Base-by-base conservation (phyloP, 2,797 vertebrate genomes). In the Paratrypauchen microcephalus region DNA sequence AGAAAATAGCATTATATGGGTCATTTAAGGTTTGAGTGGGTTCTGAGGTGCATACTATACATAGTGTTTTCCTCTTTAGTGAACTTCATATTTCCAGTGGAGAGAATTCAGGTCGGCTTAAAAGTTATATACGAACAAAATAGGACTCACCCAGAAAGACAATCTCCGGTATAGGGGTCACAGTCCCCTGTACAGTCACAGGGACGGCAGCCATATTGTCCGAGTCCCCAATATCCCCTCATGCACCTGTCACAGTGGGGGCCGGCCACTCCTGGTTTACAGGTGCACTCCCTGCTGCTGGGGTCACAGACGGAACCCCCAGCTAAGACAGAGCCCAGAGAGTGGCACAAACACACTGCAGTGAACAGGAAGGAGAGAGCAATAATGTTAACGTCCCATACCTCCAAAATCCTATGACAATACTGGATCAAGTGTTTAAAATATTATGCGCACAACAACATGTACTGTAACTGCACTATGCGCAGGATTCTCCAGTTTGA, bases 221-320 rank as follows among this genome's bases (percentile, higher is more conserved):
- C 84, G 0, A 97, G 94, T 26, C 96, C 97, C 96, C 96, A 97
- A 90, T 96, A 96, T 66, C 96, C 95, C 7, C 90, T 90, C 82
- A 95, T 94, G 80, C 96, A 98, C 76, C 68, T 91, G 89, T 96
- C 95, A 16, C 97, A 97, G 63, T 65, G 91, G 62, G 93, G 91
- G 48, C 95, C 95, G 0, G 93, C 93, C 61, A 96, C 95, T 0
- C 96, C 96, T 0, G 96, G 95, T 82, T 96, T 97, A 90, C 97
- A 98, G 85, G 94, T 90, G 56, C 96, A 97, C 86, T 94, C 91
- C 0, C 96, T 93, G 0, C 93, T 95, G 90, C 83, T 94, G 65
- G 95, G 94, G 87, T 96, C 92, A 62, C 96, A 98, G 62, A 78
- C 67, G 71, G 87, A 75, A 74, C 56, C 47, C 0, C 89, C 90